Conservation (phyloP, 92 coral and sea anemone genomes). For the Siderastrea siderea region DNA sequence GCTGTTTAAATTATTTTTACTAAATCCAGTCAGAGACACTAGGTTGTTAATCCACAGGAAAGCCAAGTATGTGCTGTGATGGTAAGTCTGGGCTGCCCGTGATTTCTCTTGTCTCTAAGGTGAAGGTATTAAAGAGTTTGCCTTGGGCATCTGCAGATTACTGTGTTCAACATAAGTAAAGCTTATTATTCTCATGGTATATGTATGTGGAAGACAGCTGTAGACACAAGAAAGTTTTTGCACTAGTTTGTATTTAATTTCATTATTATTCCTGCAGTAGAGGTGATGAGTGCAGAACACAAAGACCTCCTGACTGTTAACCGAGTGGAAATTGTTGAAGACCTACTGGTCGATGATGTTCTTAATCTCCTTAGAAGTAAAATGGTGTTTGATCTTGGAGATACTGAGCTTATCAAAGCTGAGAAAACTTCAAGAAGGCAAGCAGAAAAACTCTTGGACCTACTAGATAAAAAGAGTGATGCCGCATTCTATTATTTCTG, state of each 20-base stretch:
- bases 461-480: conserved; percentile 84
- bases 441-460: conserved; percentile 90
- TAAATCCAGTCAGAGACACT: too few relatives aligned
- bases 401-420: conserved; percentile 83
- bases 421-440: conserved; percentile 83
- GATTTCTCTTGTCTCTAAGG: too few relatives aligned
- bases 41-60: too few relatives aligned
- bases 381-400: conserved; percentile 88
- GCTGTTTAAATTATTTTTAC: too few relatives aligned
- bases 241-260: neutral
- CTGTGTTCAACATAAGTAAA: too few relatives aligned
- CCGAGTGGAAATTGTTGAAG: conserved; percentile 91
- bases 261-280: conserved; percentile 52
- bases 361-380: conserved; percentile 79
- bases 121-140: too few relatives aligned
- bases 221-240: neutral
- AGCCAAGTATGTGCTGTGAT: too few relatives aligned
- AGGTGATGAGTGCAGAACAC: conserved; percentile 76
- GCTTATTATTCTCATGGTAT: too few relatives aligned
- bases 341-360: conserved; percentile 90
- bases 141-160: too few relatives aligned
- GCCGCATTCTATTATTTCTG: conserved; percentile 88
- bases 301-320: conserved; percentile 61
- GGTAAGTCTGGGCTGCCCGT: too few relatives aligned
- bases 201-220: too few relatives aligned